Base-by-base conservation (phyloP, 2,888 invertebrate species). In the Drosophila recens region DNA sequence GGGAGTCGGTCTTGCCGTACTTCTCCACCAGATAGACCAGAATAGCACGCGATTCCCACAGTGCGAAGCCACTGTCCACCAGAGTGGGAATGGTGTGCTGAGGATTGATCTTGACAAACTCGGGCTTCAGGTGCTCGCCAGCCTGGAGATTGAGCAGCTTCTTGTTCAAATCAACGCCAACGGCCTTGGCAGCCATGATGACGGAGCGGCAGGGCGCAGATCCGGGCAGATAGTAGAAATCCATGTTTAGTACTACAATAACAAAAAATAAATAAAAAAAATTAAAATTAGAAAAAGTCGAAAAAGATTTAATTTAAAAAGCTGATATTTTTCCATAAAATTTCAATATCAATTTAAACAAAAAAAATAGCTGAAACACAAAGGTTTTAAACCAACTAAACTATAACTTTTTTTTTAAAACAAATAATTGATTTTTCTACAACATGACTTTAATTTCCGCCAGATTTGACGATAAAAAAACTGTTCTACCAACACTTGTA, bases 1-100 rank as follows among this genome's bases (percentile, higher is more conserved):
- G 93, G 0, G 94, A 93, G 88, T 96, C 96, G 84, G 96, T 95
- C 91, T 96, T 96, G 63, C 95, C 96, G 91, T 97, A 97, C 89
- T 96, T 95, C 92, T 95, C 95, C 36, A 94, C 96, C 90, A 98
- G 94, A 92, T 98, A 98, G 1, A 94, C 94, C 92, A 95, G 94
- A 90, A 97, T 97, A 74, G 97, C 96, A 48, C 97, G 96, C 53
- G 97, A 97, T 93, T 98, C 98, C 95, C 96, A 96, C 68, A 98
- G 92, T 9, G 94, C 93, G 90, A 97, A 95, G 0, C 96, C 97
- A 87, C 96, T 95, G 93, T 98, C 98, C 72, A 96, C 95, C 63
- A 98, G 92, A 0, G 97, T 97, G 9, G 98, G 98, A 70, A 98
- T 94, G 40, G 95, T 95, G 92, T 97, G 97, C 93, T 97, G 97